A percentile compares a stretch with the other conserved stretches of the same genome.
Conservation (phyloP, 1,140 invertebrate species). For the Drosophila trapezifrons region DNA sequence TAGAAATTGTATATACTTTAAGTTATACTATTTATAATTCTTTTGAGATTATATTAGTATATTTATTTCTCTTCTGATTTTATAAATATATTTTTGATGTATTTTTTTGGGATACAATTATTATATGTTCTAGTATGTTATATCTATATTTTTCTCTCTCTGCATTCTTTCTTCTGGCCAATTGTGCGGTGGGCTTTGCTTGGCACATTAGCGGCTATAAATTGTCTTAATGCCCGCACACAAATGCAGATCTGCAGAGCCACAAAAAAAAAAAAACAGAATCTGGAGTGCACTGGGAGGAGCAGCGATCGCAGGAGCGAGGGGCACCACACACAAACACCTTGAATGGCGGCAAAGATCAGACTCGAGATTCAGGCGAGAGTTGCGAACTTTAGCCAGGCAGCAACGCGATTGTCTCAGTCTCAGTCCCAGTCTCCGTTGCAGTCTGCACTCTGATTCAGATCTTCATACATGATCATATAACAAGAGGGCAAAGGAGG, state of each 20-base stretch:
- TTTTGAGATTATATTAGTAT: accelerated
- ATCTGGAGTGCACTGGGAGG: constrained; percentile 3
- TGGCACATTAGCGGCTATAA: constrained; percentile 83
- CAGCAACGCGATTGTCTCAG: constrained; percentile 55
- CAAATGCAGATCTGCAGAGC: constrained; percentile 35
- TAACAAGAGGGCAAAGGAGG: constrained; percentile 30
- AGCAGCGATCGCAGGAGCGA: constrained; percentile 4
- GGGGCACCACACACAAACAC: constrained; percentile 59
- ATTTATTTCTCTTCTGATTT: no score
- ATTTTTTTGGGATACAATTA: no score
- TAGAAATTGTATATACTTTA: no score
- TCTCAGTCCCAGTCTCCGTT: constrained; percentile 40
- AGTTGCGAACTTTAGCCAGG: constrained; percentile 49
- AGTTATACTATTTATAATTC: background rate
- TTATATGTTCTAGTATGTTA: background rate
- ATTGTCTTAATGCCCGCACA: constrained; percentile 78
- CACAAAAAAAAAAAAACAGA: background rate
- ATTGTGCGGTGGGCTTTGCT: constrained; percentile 77
- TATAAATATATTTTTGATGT: background rate
- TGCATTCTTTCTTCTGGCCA: constrained; percentile 49
- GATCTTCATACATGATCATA: constrained; percentile 78
- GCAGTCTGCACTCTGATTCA: constrained; percentile 61
- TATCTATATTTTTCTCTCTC: background rate
- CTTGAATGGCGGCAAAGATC: constrained; percentile 81
- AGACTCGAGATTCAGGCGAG: constrained; percentile 65